A percentile compares a stretch with the other conserved stretches of the same genome.
Conservation (phyloP, 2,113 vertebrate species). For the Cryptomyrus ogoouensis region DNA sequence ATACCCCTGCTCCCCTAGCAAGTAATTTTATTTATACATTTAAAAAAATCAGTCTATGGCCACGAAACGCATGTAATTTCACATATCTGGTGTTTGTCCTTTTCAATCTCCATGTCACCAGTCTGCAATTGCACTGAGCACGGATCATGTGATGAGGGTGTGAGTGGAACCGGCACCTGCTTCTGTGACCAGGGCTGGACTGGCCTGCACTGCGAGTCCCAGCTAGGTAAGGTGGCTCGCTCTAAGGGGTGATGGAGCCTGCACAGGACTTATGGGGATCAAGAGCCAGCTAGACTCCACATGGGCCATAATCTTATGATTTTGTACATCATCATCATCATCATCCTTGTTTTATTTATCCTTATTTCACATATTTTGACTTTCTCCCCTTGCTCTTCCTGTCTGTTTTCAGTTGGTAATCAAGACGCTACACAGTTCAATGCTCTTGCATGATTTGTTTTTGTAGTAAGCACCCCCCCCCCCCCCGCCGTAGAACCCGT, state of each 20-base stretch:
- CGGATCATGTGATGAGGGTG: slow-evolving; percentile 72
- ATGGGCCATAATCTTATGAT: not conserved
- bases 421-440: not conserved
- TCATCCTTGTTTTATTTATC: not conserved
- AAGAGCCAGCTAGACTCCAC: not conserved
- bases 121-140: slow-evolving; percentile 77
- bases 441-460: not conserved
- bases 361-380: not conserved
- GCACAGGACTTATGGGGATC: not conserved
- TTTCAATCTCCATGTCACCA: slow-evolving; percentile 41
- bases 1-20: not conserved
- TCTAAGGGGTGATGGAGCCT: not conserved
- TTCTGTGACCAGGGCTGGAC: slow-evolving; percentile 82
- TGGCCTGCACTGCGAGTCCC: slow-evolving; percentile 67
- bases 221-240: slow-evolving; percentile 53
- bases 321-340: not conserved
- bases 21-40: not conserved
- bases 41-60: not conserved
- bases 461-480: not conserved
- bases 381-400: not conserved
- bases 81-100: not conserved
- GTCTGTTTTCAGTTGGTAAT: not conserved
- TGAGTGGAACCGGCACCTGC: slow-evolving; percentile 70
- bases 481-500: slow-evolving; percentile 36
- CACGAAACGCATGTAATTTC: not conserved